A percentile compares a stretch with the other conserved stretches of the same genome.
Evolutionary conservation across 2,113 vertebrate genomes (phyloP).

Genomic region (Callipepla californica): DNA sequence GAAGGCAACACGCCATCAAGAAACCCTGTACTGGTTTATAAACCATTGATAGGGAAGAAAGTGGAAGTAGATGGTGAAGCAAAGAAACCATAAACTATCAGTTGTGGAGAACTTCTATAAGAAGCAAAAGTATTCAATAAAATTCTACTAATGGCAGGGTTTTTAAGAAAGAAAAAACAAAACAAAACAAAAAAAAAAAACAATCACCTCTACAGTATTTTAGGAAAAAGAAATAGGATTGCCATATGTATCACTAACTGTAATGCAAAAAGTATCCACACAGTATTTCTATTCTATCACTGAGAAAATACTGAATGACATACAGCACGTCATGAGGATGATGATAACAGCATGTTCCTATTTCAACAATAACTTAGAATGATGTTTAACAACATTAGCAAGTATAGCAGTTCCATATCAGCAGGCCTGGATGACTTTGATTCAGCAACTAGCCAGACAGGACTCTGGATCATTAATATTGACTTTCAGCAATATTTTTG

Average conservation of each 20-base stretch:
- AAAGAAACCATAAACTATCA: not conserved
- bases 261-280: not conserved
- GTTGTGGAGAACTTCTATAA: not conserved
- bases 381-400: not conserved
- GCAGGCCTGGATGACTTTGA: not conserved
- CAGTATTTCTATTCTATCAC: not conserved
- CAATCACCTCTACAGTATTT: not conserved
- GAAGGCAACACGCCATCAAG: not conserved
- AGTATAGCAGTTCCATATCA: not conserved
- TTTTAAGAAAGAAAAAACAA: no score
- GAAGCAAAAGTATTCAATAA: not conserved
- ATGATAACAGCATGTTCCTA: not conserved
- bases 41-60: not conserved
- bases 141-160: not conserved
- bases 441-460: not conserved
- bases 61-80: not conserved
- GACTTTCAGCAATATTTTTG: constrained; percentile 34
- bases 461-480: constrained; percentile 2
- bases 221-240: not conserved
- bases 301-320: not conserved
- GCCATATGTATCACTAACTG: not conserved
- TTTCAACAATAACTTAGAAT: not conserved
- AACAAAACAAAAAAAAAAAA: no score
- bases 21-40: not conserved
- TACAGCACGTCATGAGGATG: not conserved